Evolutionary conservation across 2,888 invertebrate species (phyloP), one percentile per base, ranked within the genome.

Genomic region (Heliconius aoede): DNA sequence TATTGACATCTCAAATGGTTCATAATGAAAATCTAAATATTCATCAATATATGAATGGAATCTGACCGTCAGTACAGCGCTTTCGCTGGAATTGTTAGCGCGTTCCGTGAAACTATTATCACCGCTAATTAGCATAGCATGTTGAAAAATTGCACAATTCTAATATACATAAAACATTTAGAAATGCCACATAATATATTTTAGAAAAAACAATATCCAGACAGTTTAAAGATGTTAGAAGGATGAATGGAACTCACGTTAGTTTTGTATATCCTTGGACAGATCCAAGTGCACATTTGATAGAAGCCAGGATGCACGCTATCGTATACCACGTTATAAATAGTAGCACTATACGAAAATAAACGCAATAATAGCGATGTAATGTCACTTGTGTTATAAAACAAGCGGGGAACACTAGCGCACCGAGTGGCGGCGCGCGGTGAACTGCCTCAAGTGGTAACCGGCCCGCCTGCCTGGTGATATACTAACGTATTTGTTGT

Each of bases 221-320:
- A 81, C 81, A 79, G 79, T 67, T 81, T 55, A 71, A 78, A 76
- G 61, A 74, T 51, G 30, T 65, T 65, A 36, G 65, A 76, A 74
- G 73, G 21, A 40, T 36, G 69, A 74, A 78, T 64, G 74, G 65
- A 77, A 92, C 94, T 93, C 88, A 94, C 94, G 89, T 90, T 86
- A 90, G 88, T 87, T 88, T 84, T 90, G 89, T 92, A 90, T 93
- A 91, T 89, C 88, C 86, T 85, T 86, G 85, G 85, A 86, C 89
- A 84, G 85, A 86, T 87, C 85, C 86, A 86, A 90, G 86, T 84
- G 81, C 83, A 86, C 91, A 91, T 91, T 90, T 88, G 90, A 88
- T 83, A 79, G 76, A 74, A 81, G 85, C 83, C 84, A 84, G 85
- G 84, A 82, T 86, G 87, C 87, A 87, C 87, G 87, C 86, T 87